These are phyloP conservation scores for Byasa hedistus DNA, from an alignment of 2,888 invertebrate species.

Conservation along the genomic window DNA sequence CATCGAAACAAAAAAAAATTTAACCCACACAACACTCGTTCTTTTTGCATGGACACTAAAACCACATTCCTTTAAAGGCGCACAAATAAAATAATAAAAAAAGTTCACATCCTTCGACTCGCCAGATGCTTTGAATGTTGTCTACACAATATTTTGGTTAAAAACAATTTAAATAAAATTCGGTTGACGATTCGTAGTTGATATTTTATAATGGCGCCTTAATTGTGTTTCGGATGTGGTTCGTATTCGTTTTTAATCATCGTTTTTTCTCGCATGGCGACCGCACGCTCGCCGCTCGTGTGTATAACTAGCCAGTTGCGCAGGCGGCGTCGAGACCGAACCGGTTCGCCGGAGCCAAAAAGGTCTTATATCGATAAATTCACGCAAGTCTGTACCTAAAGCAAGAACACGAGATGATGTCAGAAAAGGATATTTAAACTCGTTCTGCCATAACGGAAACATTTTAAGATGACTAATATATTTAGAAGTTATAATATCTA, in stretches of 20 bases:
- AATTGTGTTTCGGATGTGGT: conserved; percentile 43
- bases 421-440: conserved; percentile 57
- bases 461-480: conserved; percentile 36
- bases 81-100: conserved; percentile 46
- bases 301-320: conserved; percentile 46
- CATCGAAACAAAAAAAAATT: conserved; percentile 45
- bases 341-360: conserved; percentile 43
- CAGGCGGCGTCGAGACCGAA: conserved; percentile 31
- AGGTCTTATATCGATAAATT: conserved; percentile 49
- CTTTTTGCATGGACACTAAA: conserved; percentile 60
- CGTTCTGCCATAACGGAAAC: conserved; percentile 55
- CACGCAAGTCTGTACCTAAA: conserved; percentile 40
- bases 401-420: conserved; percentile 52
- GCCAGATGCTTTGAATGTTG: conserved; percentile 44
- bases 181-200: conserved; percentile 32
- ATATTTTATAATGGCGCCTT: conserved; percentile 29
- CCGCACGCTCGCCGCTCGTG: conserved; percentile 66
- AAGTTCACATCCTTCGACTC: conserved; percentile 65
- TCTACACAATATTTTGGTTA: conserved; percentile 16
- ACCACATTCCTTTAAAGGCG: conserved; percentile 61
- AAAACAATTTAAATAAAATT: conserved; percentile 27
- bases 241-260: conserved; percentile 60
- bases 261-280: conserved; percentile 71
- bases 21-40: conserved; percentile 61
- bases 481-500: conserved; percentile 1